Conservation (phyloP, 2,797 vertebrate species). For the Coregonus ussuriensis region DNA sequence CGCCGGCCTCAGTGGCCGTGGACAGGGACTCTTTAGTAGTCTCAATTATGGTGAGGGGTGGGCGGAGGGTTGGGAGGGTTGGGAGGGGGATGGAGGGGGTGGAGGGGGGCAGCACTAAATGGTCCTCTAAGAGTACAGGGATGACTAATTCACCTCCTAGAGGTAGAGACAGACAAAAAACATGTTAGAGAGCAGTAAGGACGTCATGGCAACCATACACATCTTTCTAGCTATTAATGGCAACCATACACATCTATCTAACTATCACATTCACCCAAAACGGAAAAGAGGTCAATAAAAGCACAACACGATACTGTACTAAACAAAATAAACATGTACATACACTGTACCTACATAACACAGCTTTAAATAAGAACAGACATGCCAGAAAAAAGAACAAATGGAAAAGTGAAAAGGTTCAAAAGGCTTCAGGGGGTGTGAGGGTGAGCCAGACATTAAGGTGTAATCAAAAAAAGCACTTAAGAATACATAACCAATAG, state of each 20-base stretch:
- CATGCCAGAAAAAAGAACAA: background rate
- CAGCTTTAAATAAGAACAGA: constrained; percentile 21
- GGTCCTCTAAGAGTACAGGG: constrained; percentile 94
- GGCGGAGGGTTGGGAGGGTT: constrained; percentile 94
- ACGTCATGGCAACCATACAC: background rate
- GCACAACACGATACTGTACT: constrained; percentile 10
- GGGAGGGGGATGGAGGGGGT: constrained; percentile 97
- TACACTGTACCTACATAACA: constrained; percentile 12
- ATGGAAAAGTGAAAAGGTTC: constrained; percentile 17
- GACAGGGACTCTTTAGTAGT: constrained; percentile 99
- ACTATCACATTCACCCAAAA: background rate
- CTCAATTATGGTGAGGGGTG: constrained; percentile 98
- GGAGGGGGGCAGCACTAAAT: constrained; percentile 96
- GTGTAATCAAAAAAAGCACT: no score
- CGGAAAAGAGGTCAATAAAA: background rate
- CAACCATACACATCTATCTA: no score
- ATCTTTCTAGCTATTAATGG: background rate
- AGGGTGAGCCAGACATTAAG: no score
- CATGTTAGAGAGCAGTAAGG: constrained; percentile 61
- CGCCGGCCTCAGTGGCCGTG: constrained; percentile 98
- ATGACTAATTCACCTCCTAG: constrained; percentile 99
- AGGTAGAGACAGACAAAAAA: constrained; percentile 74
- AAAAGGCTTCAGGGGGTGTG: constrained; percentile 39
- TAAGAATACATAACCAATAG: background rate
- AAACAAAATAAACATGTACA: constrained; percentile 8